phyloP scores from a whole-genome alignment of 2,113 vertebrate genomes.

The Epinephelus fuscoguttatus region DNA sequence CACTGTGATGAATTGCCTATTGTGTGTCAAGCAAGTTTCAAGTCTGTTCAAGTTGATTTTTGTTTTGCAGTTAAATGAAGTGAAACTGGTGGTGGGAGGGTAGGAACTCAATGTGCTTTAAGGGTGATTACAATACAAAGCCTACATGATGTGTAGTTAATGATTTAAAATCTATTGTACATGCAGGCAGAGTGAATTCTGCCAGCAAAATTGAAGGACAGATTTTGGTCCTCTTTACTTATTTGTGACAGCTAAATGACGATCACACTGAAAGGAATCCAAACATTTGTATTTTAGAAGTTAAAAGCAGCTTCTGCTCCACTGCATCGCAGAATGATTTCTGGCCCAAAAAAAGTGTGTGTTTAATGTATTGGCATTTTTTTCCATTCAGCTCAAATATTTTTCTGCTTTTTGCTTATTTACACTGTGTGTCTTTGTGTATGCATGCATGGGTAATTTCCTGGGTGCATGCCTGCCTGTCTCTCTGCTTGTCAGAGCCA shows the following conservation, averaged over 20 bases:
- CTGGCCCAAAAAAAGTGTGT: not conserved
- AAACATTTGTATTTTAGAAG: not conserved
- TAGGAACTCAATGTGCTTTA: not conserved
- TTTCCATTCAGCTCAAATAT: not conserved
- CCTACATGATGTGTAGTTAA: not conserved
- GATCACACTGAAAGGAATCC: not conserved
- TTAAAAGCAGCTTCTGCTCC: too few species aligned
- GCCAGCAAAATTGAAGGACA: not conserved
- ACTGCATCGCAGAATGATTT: not conserved
- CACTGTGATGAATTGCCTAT: too few species aligned
- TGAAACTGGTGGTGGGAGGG: not conserved
- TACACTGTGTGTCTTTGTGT: slow-evolving; percentile 7
- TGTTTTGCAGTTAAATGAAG: not conserved
- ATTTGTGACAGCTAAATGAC: not conserved
- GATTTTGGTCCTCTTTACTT: not conserved
- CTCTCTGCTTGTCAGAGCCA: slow-evolving; percentile 57
- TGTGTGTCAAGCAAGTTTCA: not conserved
- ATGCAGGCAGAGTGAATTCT: not conserved
- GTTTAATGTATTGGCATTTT: not conserved
- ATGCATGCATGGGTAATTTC: slow-evolving; percentile 37
- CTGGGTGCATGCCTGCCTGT: slow-evolving; percentile 49
- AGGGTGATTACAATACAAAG: not conserved
- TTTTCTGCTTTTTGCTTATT: slow-evolving; percentile 9
- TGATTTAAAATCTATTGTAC: not conserved
- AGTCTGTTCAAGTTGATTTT: not conserved